Conservation (phyloP, 2,113 vertebrate species). For the Malurus elegans region DNA sequence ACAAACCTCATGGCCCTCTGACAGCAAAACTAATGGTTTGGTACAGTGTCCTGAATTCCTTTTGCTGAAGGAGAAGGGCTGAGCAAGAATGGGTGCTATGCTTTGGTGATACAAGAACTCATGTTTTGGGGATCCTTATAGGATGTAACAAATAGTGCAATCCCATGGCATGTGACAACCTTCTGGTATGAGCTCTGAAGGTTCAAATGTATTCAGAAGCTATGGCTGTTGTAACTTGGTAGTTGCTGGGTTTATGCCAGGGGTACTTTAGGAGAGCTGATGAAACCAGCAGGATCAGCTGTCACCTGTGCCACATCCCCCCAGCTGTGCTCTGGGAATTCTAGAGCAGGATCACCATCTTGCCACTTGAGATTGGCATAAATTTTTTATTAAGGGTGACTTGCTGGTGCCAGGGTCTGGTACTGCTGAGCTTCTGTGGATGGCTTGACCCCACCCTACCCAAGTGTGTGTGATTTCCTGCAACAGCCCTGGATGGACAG, state of each 20-base stretch:
- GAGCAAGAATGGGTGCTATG: neutral
- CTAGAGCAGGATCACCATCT: neutral
- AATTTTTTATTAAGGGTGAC: neutral
- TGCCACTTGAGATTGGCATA: neutral
- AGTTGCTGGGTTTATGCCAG: neutral
- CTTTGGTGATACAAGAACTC: accelerated
- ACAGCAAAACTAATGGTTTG: neutral
- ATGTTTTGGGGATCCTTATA: neutral
- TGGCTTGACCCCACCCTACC: neutral
- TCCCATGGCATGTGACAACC: neutral
- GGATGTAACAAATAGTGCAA: neutral
- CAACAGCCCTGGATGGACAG: neutral
- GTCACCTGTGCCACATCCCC: accelerated
- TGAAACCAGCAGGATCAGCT: neutral
- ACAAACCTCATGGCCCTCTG: neutral
- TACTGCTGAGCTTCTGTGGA: neutral
- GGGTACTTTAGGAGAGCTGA: neutral
- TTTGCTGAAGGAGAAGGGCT: neutral
- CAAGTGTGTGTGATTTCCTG: neutral
- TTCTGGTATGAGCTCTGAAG: neutral
- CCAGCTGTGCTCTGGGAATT: neutral
- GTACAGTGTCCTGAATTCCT: neutral
- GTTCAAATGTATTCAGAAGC: neutral
- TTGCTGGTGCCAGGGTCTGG: neutral
- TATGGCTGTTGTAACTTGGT: neutral